These are phyloP conservation scores for Passer domesticus DNA, from an alignment of 2,113 vertebrate species.

Conservation along the genomic window DNA sequence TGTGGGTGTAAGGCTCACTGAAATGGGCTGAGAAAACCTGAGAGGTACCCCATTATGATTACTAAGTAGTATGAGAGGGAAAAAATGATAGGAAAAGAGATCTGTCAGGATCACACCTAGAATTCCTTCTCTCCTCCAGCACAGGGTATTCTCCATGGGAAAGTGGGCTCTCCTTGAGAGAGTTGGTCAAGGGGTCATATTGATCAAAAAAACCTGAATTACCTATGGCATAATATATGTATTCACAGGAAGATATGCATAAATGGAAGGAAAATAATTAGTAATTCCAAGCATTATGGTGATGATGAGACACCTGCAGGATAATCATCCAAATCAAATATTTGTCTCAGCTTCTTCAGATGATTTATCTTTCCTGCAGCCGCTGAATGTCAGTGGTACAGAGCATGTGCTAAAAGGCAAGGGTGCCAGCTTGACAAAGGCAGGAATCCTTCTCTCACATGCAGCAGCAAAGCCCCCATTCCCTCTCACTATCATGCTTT, in stretches of 20 bases:
- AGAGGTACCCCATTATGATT: background rate
- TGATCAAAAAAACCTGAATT: slow-evolving; percentile 41
- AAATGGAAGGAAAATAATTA: slow-evolving; percentile 70
- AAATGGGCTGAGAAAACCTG: background rate
- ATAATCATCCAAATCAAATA: slow-evolving; percentile 81
- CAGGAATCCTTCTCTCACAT: background rate
- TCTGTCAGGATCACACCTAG: background rate
- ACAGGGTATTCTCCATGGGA: background rate
- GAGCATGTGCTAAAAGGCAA: slow-evolving; percentile 52
- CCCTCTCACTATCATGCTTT: background rate
- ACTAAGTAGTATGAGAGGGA: background rate
- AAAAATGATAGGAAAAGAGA: background rate
- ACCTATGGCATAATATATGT: background rate
- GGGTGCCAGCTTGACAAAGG: background rate
- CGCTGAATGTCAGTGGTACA: slow-evolving; percentile 51
- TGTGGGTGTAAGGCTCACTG: background rate
- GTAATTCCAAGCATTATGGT: slow-evolving; percentile 56
- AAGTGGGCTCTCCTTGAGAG: background rate
- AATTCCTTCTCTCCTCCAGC: background rate
- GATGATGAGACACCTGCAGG: slow-evolving; percentile 77
- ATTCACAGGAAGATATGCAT: slow-evolving; percentile 26
- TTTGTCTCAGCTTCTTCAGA: slow-evolving; percentile 71
- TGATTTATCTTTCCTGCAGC: slow-evolving; percentile 64
- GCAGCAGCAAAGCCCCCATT: background rate
- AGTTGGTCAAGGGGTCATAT: background rate